These are phyloP conservation scores for Verasper variegatus DNA, from an alignment of 2,113 vertebrate species.

Conservation along the genomic window DNA sequence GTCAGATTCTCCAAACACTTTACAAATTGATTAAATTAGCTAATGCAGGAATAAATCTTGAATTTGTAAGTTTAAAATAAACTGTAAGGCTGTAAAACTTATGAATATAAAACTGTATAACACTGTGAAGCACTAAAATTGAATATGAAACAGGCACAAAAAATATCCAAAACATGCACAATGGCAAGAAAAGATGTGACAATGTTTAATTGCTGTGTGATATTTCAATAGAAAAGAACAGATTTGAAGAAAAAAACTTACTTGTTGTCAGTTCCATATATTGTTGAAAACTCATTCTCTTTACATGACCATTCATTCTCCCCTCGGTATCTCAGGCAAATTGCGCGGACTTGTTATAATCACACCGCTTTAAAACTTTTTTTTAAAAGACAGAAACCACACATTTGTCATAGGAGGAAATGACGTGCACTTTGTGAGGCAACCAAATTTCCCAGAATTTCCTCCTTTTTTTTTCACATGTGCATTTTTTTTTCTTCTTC, in stretches of 20 bases:
- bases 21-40: background rate
- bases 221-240: background rate
- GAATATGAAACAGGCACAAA: background rate
- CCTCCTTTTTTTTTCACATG: slow-evolving; percentile 59
- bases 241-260: slow-evolving; percentile 68
- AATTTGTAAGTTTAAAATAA: background rate
- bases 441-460: slow-evolving; percentile 83
- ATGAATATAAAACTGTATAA: background rate
- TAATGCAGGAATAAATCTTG: slow-evolving; percentile 1
- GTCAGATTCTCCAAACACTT: background rate
- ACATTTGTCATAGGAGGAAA: slow-evolving; percentile 82
- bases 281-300: slow-evolving; percentile 75
- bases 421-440: slow-evolving; percentile 82
- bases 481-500: slow-evolving; percentile 42
- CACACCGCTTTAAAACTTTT: slow-evolving; percentile 74
- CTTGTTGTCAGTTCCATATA: slow-evolving; percentile 72
- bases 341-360: slow-evolving; percentile 74
- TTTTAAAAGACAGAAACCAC: slow-evolving; percentile 80
- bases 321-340: slow-evolving; percentile 66
- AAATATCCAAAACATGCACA: slow-evolving; percentile 17
- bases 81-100: background rate
- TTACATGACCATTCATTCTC: slow-evolving; percentile 83
- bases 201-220: background rate
- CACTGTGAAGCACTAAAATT: background rate
- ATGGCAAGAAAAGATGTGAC: slow-evolving; percentile 1